phyloP scores from a whole-genome alignment of 2,797 vertebrate genomes.

The Coluber constrictor region DNA sequence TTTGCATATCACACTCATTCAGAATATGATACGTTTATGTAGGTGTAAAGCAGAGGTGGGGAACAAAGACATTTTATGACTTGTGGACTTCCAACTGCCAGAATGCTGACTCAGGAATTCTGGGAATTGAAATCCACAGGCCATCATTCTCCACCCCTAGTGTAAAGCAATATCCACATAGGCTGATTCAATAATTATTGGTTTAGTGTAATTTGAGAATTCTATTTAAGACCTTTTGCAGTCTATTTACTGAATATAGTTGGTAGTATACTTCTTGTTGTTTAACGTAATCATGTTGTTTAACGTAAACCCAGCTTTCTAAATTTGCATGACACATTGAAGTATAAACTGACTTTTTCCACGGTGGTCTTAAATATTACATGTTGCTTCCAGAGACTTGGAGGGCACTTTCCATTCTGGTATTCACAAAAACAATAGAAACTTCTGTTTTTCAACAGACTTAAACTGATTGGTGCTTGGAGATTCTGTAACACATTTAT shows the following conservation, averaged over 20 bases:
- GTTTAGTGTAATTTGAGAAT: background rate
- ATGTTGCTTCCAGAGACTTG: background rate
- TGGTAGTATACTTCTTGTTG: background rate
- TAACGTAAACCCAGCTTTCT: background rate
- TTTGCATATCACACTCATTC: background rate
- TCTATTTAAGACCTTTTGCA: background rate
- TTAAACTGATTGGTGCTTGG: background rate
- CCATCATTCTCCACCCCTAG: background rate
- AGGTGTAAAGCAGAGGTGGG: background rate
- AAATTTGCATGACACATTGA: background rate
- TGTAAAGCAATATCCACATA: background rate
- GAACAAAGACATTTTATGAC: background rate
- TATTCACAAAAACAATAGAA: background rate
- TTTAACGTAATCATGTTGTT: background rate
- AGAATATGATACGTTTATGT: background rate
- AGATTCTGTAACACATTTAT: background rate
- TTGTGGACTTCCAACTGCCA: background rate
- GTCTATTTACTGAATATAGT: background rate
- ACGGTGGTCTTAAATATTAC: background rate
- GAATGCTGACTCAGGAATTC: background rate
- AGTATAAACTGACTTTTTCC: background rate
- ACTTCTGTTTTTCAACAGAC: background rate
- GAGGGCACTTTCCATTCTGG: background rate
- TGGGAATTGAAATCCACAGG: background rate
- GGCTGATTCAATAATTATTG: background rate